Percentiles rank a stretch among this genome's conserved stretches.
These are phyloP conservation scores for Drosophila mauritiana DNA, from an alignment of 1,140 invertebrate species.

Conservation along the genomic window DNA sequence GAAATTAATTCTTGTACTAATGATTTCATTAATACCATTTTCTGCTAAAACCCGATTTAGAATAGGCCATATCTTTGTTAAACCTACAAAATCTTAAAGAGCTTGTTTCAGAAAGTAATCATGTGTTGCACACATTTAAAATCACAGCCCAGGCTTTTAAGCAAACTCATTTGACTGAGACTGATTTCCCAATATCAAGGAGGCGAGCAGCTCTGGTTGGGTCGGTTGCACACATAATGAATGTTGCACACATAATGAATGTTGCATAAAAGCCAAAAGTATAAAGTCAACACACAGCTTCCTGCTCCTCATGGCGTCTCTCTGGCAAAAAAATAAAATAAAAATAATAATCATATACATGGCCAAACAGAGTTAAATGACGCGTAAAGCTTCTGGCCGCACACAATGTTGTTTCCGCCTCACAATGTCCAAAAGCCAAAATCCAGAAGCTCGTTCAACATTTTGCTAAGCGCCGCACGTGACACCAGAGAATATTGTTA, in stretches of 20 bases:
- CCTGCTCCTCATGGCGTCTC: not conserved
- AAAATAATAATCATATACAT: constrained; percentile 54
- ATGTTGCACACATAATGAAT: constrained; percentile 64
- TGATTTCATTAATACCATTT: too few species aligned
- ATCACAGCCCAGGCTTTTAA: constrained; percentile 2
- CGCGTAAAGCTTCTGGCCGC: constrained; percentile 36
- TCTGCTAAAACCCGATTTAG: too few species aligned
- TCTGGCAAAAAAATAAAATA: constrained; percentile 29
- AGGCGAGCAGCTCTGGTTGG: not conserved
- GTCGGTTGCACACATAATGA: constrained; percentile 5
- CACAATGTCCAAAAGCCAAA: constrained; percentile 35
- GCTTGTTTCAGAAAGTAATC: not conserved
- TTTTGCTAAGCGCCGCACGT: constrained; percentile 63
- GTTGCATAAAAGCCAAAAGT: constrained; percentile 67
- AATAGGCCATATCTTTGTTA: too few species aligned
- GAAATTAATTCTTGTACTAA: too few species aligned
- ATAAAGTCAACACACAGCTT: constrained; percentile 48
- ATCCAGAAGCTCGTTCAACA: constrained; percentile 37
- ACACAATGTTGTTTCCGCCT: constrained; percentile 39
- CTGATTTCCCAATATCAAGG: constrained; percentile 29
- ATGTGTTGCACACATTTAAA: constrained; percentile 27
- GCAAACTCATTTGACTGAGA: too few species aligned
- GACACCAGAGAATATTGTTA: constrained; percentile 30
- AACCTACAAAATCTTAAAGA: not conserved
- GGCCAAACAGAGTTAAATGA: constrained; percentile 39